phyloP scores from a whole-genome alignment of 1,140 invertebrate species.

The Ganaspis sp. region DNA sequence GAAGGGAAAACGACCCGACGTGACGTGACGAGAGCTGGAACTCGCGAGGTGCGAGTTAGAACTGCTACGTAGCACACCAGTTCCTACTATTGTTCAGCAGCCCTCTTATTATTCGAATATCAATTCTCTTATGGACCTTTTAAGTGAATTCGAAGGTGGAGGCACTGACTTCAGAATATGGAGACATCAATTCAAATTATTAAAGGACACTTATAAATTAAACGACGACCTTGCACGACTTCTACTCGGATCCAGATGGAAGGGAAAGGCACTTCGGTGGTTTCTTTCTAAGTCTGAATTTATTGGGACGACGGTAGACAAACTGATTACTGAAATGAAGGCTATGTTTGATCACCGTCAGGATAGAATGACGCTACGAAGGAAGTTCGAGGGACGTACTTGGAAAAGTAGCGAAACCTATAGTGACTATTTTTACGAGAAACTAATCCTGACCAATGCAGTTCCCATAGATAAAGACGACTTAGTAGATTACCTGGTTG shows the following conservation, averaged over 20 bases:
- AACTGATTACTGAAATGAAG: slow-evolving; percentile 30
- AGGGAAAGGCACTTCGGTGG: slow-evolving; percentile 39
- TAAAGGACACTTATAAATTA: slow-evolving; percentile 20
- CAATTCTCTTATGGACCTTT: no score
- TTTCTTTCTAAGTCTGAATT: slow-evolving; percentile 41
- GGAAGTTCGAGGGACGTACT: no score
- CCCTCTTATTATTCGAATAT: no score
- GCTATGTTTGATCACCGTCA: not conserved
- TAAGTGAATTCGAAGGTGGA: no score
- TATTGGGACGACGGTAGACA: not conserved
- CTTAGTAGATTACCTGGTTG: slow-evolving; percentile 31
- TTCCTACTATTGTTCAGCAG: no score
- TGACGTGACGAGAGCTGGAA: not conserved
- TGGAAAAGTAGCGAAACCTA: slow-evolving; percentile 32
- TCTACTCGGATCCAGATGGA: slow-evolving; percentile 40
- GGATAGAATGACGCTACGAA: no score
- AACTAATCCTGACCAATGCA: slow-evolving; percentile 31
- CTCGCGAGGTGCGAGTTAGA: not conserved
- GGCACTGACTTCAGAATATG: not conserved
- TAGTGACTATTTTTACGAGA: slow-evolving; percentile 31
- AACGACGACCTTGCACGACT: slow-evolving; percentile 29
- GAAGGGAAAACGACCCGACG: not conserved
- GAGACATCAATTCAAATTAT: slow-evolving; percentile 6
- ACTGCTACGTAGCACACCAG: not conserved
- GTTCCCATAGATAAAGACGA: slow-evolving; percentile 24